phyloP scores from a whole-genome alignment of 2,888 invertebrate species.

The Drosophila affinis region DNA sequence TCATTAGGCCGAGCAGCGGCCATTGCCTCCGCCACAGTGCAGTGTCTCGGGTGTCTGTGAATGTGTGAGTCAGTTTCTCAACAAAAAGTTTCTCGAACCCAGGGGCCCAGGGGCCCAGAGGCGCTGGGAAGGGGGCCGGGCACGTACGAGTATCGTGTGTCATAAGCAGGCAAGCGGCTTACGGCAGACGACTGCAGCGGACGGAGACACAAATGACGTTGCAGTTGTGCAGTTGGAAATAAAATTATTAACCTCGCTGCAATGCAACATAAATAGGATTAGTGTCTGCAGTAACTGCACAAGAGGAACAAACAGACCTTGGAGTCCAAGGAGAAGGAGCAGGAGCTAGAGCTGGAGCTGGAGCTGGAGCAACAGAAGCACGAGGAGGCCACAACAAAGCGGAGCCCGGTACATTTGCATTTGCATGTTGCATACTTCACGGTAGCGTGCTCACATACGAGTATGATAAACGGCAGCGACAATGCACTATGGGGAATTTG shows the following conservation, averaged over 20 bases:
- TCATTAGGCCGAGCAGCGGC: constrained; percentile 52
- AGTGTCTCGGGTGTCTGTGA: not conserved
- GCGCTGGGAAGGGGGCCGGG: constrained; percentile 8
- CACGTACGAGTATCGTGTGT: constrained; percentile 72
- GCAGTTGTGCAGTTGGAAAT: constrained; percentile 69
- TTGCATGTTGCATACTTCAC: constrained; percentile 77
- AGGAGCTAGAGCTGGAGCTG: constrained; percentile 21
- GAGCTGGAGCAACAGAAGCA: constrained; percentile 25
- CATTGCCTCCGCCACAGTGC: constrained; percentile 1
- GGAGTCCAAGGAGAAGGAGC: constrained; percentile 13
- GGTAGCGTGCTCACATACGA: constrained; percentile 54
- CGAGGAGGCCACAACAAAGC: constrained; percentile 33
- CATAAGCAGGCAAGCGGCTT: constrained; percentile 71
- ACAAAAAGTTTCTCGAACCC: constrained; percentile 63
- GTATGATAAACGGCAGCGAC: constrained; percentile 72
- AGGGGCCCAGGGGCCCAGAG: too few species aligned
- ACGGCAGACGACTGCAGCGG: constrained; percentile 49
- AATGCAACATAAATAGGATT: constrained; percentile 78
- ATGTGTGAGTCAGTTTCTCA: constrained; percentile 7
- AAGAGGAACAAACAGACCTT: constrained; percentile 38
- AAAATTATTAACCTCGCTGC: constrained; percentile 79
- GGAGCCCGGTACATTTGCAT: constrained; percentile 52
- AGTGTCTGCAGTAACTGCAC: constrained; percentile 75
- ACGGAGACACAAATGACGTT: constrained; percentile 25
- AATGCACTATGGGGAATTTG: constrained; percentile 33